Base-by-base conservation (phyloP, 2,797 vertebrate genomes). In the Gallinago solitaria region DNA sequence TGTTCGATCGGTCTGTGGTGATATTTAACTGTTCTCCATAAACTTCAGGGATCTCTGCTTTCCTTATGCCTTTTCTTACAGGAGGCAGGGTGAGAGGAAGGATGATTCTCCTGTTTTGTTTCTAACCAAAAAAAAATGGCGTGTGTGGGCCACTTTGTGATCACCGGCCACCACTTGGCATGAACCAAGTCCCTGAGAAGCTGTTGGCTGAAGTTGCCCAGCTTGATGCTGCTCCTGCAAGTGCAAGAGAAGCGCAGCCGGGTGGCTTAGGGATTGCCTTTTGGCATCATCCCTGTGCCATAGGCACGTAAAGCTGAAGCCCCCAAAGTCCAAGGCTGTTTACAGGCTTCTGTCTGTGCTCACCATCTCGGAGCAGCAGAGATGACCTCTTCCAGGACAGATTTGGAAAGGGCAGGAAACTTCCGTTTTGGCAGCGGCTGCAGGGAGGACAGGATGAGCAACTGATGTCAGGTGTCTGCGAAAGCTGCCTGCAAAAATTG, bases 1-100 rank as follows among this genome's bases (percentile, higher is more conserved):
- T 28, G 21, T 25, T 68, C 1, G 1, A 5, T 74, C 43, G 45
- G 24, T 12, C 45, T 56, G 56, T 61, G 65, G 28, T 0, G 4
- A 21, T 50, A 50, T 41, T 76, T 50, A 77, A 20, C 15, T 6
- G 7, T 11, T 28, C 16, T 82, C 21, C 16, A 28, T 8, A 30
- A 21, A 28, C 51, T 59, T 48, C 27, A 73, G 24, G 17, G 20
- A 37, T 17, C 43, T 87, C 37, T 61, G 16, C 25, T 71, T 65
- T 86, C 59, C 43, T 67, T 63, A 60, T 6, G 21, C 24, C 23
- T 43, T 70, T 74, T 43, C 47, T 77, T 37, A 50, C 0, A 3
- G 45, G 54, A 54, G 17, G n/a, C 24, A 51, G 14, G 7, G n/a
- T 60, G 41, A 71, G 21, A 64, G 8, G 14, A 77, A 39, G 39